Evolutionary conservation across 2,113 vertebrate species (phyloP).

Genomic region (Mola mola): DNA sequence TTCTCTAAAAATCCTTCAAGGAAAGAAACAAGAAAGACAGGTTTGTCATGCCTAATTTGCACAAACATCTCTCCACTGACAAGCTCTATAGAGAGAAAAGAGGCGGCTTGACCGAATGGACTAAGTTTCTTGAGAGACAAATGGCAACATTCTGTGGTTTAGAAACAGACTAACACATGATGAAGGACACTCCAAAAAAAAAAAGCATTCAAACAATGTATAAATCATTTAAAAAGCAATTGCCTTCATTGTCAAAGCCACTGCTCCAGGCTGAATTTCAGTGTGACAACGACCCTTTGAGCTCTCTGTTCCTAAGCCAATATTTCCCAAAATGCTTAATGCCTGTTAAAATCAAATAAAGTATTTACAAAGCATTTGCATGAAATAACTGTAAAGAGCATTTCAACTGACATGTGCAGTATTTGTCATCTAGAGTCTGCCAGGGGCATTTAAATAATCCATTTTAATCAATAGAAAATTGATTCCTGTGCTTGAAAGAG

Average conservation of each 20-base stretch:
- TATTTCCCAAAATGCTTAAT: slow-evolving; percentile 12
- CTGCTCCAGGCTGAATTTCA: slow-evolving; percentile 9
- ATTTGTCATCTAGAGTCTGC: neutral
- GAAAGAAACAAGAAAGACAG: slow-evolving; percentile 26
- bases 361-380: slow-evolving; percentile 19
- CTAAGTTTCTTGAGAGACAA: neutral
- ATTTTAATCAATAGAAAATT: neutral
- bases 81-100: neutral
- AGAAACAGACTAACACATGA: slow-evolving; percentile 5
- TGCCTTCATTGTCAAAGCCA: neutral
- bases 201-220: slow-evolving; percentile 38
- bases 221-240: slow-evolving; percentile 27
- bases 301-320: slow-evolving; percentile 20
- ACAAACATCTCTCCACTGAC: slow-evolving; percentile 14
- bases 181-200: slow-evolving; percentile 27
- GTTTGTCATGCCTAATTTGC: slow-evolving; percentile 32
- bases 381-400: neutral
- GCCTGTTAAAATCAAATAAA: slow-evolving; percentile 1
- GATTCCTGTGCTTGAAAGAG: neutral
- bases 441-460: neutral
- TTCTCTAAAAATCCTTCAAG: neutral
- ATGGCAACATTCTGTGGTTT: slow-evolving; percentile 1
- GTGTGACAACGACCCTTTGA: neutral
- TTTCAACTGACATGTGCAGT: slow-evolving; percentile 4
- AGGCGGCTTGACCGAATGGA: slow-evolving; percentile 2